Evolutionary conservation across 2,113 vertebrate genomes (phyloP).

Genomic region (Rhinichthys klamathensis): DNA sequence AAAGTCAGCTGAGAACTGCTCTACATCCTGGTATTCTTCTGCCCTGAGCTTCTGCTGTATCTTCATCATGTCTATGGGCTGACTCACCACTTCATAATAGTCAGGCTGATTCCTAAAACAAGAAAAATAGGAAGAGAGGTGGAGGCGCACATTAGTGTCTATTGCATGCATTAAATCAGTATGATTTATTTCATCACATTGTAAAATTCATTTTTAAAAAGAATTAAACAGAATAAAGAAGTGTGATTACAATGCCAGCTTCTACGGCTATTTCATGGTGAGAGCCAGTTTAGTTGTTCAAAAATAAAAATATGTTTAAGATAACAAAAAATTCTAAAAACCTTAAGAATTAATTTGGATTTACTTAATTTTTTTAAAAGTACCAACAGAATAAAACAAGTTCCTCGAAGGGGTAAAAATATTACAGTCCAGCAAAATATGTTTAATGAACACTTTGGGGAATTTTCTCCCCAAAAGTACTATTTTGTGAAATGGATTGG

Average conservation of each 20-base stretch:
- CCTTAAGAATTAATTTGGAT: too few species aligned
- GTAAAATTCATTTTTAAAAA: neutral
- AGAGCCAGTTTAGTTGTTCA: too few species aligned
- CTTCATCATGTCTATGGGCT: conserved; percentile 98
- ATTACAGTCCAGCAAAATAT: too few species aligned
- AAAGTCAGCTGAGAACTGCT: conserved; percentile 92
- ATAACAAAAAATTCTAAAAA: too few species aligned
- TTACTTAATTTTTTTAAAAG: too few species aligned
- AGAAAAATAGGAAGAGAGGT: neutral
- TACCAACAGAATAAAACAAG: too few species aligned
- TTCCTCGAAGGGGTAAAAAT: too few species aligned
- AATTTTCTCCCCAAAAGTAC: neutral
- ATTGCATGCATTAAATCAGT: neutral
- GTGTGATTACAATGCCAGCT: neutral
- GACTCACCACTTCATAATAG: conserved; percentile 95
- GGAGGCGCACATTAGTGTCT: neutral
- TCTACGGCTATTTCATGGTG: too few species aligned
- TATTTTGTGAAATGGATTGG: neutral
- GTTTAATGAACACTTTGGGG: too few species aligned
- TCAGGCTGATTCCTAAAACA: conserved; percentile 89
- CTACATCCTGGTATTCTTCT: conserved; percentile 95
- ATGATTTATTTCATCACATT: neutral
- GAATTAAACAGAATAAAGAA: neutral
- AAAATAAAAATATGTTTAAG: too few species aligned
- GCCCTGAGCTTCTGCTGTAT: conserved; percentile 97